Conservation (phyloP, 2,113 vertebrate genomes). For the Sinocyclocheilus grahami region DNA sequence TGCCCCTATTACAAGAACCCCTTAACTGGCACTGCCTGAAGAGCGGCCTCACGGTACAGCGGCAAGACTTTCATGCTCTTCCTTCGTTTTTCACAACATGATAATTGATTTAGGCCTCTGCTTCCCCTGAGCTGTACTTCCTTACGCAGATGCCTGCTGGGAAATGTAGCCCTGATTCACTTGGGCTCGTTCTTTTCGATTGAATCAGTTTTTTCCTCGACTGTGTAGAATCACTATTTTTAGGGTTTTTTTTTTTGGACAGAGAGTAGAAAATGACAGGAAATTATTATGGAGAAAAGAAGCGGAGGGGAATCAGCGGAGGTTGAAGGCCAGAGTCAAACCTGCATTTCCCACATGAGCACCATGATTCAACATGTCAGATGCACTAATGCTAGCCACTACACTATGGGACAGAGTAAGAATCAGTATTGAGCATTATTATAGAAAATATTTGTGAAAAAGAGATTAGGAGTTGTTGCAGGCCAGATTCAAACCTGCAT, state of each 20-base stretch:
- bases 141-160: slow-evolving; percentile 47
- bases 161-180: slow-evolving; percentile 40
- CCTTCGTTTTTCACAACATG: slow-evolving; percentile 50
- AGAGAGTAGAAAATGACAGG: neutral
- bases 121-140: slow-evolving; percentile 40
- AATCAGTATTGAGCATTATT: neutral
- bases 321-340: neutral
- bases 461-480: neutral
- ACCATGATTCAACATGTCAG: neutral
- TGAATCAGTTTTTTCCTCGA: neutral
- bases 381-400: neutral
- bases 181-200: neutral
- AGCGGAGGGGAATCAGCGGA: neutral
- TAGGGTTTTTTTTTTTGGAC: neutral
- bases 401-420: neutral
- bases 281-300: neutral
- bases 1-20: slow-evolving; percentile 4
- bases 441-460: neutral
- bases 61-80: slow-evolving; percentile 53
- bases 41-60: slow-evolving; percentile 40
- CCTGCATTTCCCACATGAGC: neutral
- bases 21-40: slow-evolving; percentile 38
- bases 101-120: slow-evolving; percentile 60
- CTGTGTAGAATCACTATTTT: neutral
- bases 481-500: neutral